Percentiles rank a stretch among this genome's conserved stretches.
Evolutionary conservation across 2,113 vertebrate genomes (phyloP).

Genomic region (Tamias sibiricus): DNA sequence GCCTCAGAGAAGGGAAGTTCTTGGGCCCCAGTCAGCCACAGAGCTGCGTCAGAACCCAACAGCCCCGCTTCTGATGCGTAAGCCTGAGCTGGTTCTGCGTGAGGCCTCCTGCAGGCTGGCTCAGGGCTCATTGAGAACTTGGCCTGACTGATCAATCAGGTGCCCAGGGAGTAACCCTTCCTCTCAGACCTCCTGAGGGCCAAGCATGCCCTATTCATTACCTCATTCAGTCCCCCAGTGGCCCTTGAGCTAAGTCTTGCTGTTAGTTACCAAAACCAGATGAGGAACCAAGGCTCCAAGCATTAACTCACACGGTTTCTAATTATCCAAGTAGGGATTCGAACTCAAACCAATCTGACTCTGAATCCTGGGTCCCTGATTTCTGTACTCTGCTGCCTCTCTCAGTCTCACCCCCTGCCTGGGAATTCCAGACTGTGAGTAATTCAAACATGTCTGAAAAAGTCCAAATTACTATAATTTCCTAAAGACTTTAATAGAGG

Average conservation of each 20-base stretch:
- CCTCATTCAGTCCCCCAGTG: background rate
- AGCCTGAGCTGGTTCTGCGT: background rate
- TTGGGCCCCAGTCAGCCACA: background rate
- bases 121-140: no score
- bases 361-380: background rate
- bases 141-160: background rate
- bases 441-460: constrained; percentile 75
- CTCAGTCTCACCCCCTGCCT: constrained; percentile 12
- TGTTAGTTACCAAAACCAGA: background rate
- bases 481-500: constrained; percentile 76
- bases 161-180: background rate
- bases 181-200: background rate
- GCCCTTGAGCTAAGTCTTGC: background rate
- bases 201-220: background rate
- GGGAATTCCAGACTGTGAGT: constrained; percentile 75
- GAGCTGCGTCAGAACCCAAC: background rate
- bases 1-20: background rate
- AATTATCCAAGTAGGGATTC: background rate
- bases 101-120: background rate
- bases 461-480: constrained; percentile 78
- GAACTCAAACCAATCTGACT: background rate
- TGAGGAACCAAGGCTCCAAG: background rate
- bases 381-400: background rate
- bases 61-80: no score
- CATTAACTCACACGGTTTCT: background rate